phyloP scores from a whole-genome alignment of 2,113 vertebrate genomes.

The Leucosticte australis region DNA sequence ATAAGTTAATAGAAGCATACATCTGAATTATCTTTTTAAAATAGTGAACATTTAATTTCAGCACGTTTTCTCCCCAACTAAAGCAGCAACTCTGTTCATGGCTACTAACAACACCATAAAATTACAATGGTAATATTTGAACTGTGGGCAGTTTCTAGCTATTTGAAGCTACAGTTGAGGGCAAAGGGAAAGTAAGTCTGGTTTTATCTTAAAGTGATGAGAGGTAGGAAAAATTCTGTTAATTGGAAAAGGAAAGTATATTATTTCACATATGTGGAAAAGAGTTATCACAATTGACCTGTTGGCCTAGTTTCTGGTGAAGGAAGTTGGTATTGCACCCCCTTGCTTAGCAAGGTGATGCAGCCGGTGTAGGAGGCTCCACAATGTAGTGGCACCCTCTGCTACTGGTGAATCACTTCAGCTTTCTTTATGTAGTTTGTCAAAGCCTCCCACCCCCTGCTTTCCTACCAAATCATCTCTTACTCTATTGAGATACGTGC shows the following conservation, averaged over 20 bases:
- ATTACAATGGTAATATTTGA: not conserved
- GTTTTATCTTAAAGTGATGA: not conserved
- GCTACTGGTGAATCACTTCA: slow-evolving; percentile 5
- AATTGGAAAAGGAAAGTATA: not conserved
- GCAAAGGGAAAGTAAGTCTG: not conserved
- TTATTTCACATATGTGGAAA: accelerated
- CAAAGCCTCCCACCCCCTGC: not conserved
- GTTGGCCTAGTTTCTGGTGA: not conserved
- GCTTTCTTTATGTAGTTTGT: not conserved
- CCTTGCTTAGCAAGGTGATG: not conserved
- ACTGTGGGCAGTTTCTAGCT: not conserved
- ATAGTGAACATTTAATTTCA: not conserved
- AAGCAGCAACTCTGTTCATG: not conserved
- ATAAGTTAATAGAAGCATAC: not conserved
- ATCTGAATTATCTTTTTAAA: not conserved
- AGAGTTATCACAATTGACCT: not conserved
- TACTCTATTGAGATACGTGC: not conserved
- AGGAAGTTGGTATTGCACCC: not conserved
- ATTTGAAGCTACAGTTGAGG: not conserved
- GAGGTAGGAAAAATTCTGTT: not conserved
- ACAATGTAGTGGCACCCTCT: not conserved
- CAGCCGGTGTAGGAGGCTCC: not conserved
- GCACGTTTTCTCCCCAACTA: accelerated
- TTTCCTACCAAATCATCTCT: not conserved
- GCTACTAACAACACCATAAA: not conserved